Evolutionary conservation across 2,797 vertebrate species (phyloP), one percentile per base, ranked within the genome.

Genomic region (Holocentrus rufus): DNA sequence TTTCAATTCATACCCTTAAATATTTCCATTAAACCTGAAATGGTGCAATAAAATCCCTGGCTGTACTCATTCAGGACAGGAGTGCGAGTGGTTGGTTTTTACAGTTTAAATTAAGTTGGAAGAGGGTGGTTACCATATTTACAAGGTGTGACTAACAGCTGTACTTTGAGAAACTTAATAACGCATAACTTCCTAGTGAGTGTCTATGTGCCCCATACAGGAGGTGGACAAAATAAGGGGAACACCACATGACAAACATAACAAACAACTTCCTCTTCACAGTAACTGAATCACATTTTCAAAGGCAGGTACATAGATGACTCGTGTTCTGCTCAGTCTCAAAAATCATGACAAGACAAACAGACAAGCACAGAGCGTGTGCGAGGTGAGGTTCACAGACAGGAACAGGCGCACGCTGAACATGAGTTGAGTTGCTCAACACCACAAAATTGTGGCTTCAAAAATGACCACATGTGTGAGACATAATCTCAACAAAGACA

Each of bases 1-100:
- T 90, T 90, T 91, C 84, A 86, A 90, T 87, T 86, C 81, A 80
- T 68, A 77, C 78, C 72, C 87, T 90, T 90, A 91, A 91, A 93
- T 88, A 85, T 87, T 86, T 90, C 74, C 84, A 91, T 91, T 91
- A 72, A 85, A 90, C 88, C 65, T 72, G 60, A 88, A 91, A 90
- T 79, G 69, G 76, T 76, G 87, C 79, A 81, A 85, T 87, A 88
- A 90, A 91, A 79, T 74, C 57, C 58, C 70, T 20, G 46, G 47
- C 68, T 84, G 64, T 72, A 76, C 66, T 80, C 82, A 71, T 79
- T 83, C 77, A 64, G 61, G 60, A 77, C 66, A 77, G 53, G 83
- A 70, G 82, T 79, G 77, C 79, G 74, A 54, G 77, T 1, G 36
- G 62, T 31, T 64, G 62, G 46, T 77, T 87, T 86, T 75, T 77